Evolutionary conservation across 2,888 invertebrate genomes (phyloP).

Genomic region (Trichogramma evanescens): DNA sequence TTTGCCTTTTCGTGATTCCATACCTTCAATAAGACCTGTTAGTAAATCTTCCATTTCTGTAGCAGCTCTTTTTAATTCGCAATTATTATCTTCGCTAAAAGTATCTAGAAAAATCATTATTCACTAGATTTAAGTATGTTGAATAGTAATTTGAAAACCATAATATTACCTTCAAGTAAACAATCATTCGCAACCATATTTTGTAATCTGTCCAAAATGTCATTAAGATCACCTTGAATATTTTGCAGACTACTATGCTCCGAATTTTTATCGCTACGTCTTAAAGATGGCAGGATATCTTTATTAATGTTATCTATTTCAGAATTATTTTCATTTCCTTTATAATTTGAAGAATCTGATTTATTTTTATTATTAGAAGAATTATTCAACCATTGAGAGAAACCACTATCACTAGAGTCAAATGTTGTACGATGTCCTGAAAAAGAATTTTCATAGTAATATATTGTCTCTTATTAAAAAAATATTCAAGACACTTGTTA

Average conservation of each 20-base stretch:
- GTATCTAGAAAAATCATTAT: constrained; percentile 32
- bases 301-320: constrained; percentile 30
- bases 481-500: constrained; percentile 17
- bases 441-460: background rate
- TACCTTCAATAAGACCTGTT: constrained; percentile 61
- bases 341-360: constrained; percentile 22
- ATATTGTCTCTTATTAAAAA: background rate
- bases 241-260: constrained; percentile 45
- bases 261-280: constrained; percentile 42
- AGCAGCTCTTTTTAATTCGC: constrained; percentile 61
- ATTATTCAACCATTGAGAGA: constrained; percentile 41
- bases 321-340: constrained; percentile 21
- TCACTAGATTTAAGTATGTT: background rate
- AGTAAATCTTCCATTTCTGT: constrained; percentile 65
- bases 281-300: constrained; percentile 40
- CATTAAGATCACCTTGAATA: constrained; percentile 61
- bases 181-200: constrained; percentile 66
- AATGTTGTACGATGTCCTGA: constrained; percentile 17
- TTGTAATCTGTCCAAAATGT: constrained; percentile 62
- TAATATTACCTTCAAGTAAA: constrained; percentile 54
- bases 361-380: constrained; percentile 24
- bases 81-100: constrained; percentile 52
- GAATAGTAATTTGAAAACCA: background rate
- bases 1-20: constrained; percentile 50
- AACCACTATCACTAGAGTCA: constrained; percentile 35